Percentiles rank a stretch among this genome's conserved stretches.
Evolutionary conservation across 1,140 invertebrate species (phyloP).

Genomic region (Megathymus violae): DNA sequence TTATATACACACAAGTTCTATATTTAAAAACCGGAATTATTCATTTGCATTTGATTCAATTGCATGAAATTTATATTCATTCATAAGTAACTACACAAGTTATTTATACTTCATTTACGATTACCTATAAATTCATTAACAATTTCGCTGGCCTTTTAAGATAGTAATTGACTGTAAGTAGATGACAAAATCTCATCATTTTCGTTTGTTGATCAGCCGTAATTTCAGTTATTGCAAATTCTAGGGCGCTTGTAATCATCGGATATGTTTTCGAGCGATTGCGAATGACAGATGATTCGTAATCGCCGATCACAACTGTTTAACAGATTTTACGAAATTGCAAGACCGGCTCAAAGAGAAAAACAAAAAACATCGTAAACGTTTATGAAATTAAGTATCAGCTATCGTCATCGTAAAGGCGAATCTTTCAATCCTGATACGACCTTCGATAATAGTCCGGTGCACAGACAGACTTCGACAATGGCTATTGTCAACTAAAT

Average conservation of each 20-base stretch:
- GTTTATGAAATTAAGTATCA: conserved; percentile 1
- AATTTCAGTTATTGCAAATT: not conserved
- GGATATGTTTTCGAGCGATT: not conserved
- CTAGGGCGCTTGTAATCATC: not conserved
- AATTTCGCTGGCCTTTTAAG: no score
- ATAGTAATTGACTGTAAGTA: no score
- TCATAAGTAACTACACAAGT: no score
- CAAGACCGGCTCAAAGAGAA: no score
- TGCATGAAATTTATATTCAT: no score
- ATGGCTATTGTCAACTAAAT: conserved; percentile 53
- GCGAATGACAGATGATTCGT: not conserved
- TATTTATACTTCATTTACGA: no score
- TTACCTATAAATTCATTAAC: no score
- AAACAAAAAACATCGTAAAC: conserved; percentile 1
- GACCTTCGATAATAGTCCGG: conserved; percentile 22
- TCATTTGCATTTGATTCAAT: no score
- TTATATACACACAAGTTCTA: no score
- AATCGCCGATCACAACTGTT: not conserved
- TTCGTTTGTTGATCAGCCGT: no score
- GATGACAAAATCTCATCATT: no score
- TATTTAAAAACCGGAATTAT: no score
- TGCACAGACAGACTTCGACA: conserved; percentile 21
- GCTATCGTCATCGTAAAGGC: not conserved
- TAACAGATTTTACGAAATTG: not conserved
- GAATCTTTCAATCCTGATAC: conserved; percentile 22